Base-by-base conservation (phyloP, 2,113 vertebrate species). In the Nothoprocta pentlandii region DNA sequence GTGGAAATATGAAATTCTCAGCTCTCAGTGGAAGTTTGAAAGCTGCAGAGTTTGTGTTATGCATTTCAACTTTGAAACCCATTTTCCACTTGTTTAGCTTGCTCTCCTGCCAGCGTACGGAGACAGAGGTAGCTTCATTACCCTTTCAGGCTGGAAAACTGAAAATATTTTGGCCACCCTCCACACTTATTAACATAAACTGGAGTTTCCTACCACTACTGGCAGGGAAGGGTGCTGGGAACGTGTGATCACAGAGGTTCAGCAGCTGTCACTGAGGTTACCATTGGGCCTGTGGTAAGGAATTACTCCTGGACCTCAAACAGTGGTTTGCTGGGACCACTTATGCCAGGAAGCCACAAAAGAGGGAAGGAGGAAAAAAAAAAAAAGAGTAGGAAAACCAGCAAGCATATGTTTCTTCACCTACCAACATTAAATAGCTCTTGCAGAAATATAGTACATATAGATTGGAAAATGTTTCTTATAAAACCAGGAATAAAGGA, bases 101-200 rank as follows among this genome's bases (percentile, higher is more conserved):
- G 92, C 59, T 80, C 49, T 42, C 0, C 0, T 76, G 93, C 86
- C 96, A 97, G 59, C 4, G 1, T 54, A 67, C 83, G 63, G 74
- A 90, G 93, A 97, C 92, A 95, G 95, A 94, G 90, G 90, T 84
- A 93, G 85, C 83, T 95, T 94, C 90, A 84, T 86, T 88, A 90
- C 53, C 41, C 62, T 76, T 81, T 79, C 0, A 1, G 93, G 93
- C 32, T 3, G 66, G 90, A 95, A 94, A 90, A 85, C 87, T 92
- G 76, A 69, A 95, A 90, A 95, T 85, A 87, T 73, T 90, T 93
- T 96, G 94, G 93, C 92, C 49, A 46, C 67, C 59, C 49, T 95
- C 92, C 82, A 73, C 51, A 92, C 53, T 44, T 92, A 93, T 95
- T 92, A 93, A 95, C 69, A 79, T 83, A 85, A 93, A 89, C 70